Evolutionary conservation across 2,113 vertebrate species (phyloP).

Genomic region (Actenoides hombroni): DNA sequence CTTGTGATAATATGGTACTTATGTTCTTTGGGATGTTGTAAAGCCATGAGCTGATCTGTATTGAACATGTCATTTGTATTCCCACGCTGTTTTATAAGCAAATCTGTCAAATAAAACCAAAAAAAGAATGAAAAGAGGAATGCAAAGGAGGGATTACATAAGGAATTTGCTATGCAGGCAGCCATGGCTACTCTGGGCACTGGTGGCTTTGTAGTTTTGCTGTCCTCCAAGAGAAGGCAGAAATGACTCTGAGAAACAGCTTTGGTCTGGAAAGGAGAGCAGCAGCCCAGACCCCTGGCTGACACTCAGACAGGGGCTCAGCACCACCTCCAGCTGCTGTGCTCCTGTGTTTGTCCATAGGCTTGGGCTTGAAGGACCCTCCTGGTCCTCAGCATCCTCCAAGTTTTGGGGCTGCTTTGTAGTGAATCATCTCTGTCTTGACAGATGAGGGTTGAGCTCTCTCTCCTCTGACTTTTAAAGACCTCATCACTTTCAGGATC

Average conservation of each 20-base stretch:
- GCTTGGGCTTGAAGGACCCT: too few species aligned
- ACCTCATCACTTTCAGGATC: neutral
- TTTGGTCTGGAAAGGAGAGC: neutral
- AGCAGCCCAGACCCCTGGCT: accelerated
- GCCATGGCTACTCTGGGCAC: neutral
- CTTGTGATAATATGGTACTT: neutral
- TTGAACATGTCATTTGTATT: conserved; percentile 60
- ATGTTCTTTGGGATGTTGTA: conserved; percentile 19
- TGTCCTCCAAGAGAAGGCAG: neutral
- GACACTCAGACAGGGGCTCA: neutral
- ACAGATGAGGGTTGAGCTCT: neutral
- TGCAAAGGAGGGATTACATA: neutral
- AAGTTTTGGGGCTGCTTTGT: neutral
- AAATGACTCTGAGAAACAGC: neutral
- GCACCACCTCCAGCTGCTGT: neutral
- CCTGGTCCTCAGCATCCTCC: neutral
- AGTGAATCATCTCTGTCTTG: accelerated
- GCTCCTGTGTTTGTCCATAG: accelerated
- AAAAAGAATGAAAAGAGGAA: neutral
- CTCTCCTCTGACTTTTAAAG: neutral
- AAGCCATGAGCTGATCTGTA: conserved; percentile 44
- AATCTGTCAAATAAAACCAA: conserved; percentile 40
- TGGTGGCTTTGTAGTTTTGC: accelerated
- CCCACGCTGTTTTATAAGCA: conserved; percentile 32
- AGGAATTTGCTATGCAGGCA: neutral